Evolutionary conservation across 1,140 invertebrate genomes (phyloP), one percentile per base, ranked within the genome.

Genomic region (Vanessa atalanta): DNA sequence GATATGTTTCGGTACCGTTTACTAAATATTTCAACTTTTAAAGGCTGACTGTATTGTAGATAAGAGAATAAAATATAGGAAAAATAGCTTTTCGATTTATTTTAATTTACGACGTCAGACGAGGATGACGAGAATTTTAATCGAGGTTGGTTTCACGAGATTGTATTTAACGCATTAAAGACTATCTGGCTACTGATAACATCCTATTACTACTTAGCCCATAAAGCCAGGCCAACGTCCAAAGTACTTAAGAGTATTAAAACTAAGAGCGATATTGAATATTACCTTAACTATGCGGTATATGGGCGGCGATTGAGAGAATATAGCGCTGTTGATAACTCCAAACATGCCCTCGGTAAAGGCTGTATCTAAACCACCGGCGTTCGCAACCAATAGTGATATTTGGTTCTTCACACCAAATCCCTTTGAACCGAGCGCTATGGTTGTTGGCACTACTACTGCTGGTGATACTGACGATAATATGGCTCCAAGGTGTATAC

Each of bases 401-500:
- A 99, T 98, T 15, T 98, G 97, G 94, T 98, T 98, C 65, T 96
- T 96, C 4, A 97, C 95, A 1, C 98, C 98, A 81, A 98, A 96
- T 8, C 97, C 97, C 86, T 96, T 95, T 60, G 95, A 94, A n/a
- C 96, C 94, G 13, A 99, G 92, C 53, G 95, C 93, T 75, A 98
- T 95, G 47, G 98, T 94, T 73, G 96, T 96, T 0, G 98, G 98
- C 13, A 99, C 98, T 5, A 99, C 96, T 12, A 99, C 97, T 16
- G 98, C 98, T 7, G 98, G 98, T 0, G 98, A 98, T 12, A 99
- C 98, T 6, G 98, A 98, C 3, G 97, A 95, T 48, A 98, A 92
- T 50, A 98, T 96, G 77, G 96, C 95, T 77, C 97, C 97, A 14
- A 98, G 93, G 72, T 99, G 94, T 57, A 98, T 94, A 71, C 90